phyloP scores from a whole-genome alignment of 2,888 invertebrate genomes.

The Pristionchus arcanus region DNA sequence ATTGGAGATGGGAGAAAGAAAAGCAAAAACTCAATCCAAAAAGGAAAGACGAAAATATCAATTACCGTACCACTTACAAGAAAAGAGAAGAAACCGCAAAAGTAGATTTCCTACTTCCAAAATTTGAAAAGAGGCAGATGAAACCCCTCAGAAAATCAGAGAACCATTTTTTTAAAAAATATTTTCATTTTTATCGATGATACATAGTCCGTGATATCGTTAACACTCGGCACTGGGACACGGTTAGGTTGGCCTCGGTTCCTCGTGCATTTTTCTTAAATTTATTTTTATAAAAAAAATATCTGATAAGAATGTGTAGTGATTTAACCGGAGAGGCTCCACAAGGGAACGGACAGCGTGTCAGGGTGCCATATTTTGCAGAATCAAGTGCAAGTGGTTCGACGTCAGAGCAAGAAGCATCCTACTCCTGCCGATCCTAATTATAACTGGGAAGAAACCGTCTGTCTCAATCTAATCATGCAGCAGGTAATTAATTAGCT shows the following conservation, averaged over 20 bases:
- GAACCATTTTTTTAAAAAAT: too few relatives aligned
- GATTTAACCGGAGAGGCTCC: too few relatives aligned
- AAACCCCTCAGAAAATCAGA: too few relatives aligned
- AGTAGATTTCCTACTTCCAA: neutral
- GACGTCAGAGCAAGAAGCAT: conserved; percentile 95
- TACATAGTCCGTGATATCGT: too few relatives aligned
- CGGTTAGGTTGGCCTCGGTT: too few relatives aligned
- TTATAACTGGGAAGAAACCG: conserved; percentile 99
- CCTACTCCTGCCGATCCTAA: conserved; percentile 93
- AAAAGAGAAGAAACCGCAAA: neutral
- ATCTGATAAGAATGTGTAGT: too few relatives aligned
- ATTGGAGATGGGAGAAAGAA: neutral
- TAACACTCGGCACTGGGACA: too few relatives aligned
- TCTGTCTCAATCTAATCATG: conserved; percentile 95
- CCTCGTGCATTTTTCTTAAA: too few relatives aligned
- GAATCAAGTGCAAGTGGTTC: conserved; percentile 90
- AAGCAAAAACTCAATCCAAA: neutral
- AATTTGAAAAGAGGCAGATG: too few relatives aligned
- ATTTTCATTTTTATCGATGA: too few relatives aligned
- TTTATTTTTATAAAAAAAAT: too few relatives aligned
- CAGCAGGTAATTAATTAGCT: conserved; percentile 85
- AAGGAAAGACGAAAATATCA: neutral
- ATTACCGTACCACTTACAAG: neutral
- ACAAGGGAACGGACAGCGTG: neutral
- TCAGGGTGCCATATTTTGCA: neutral